phyloP scores from a whole-genome alignment of 2,113 vertebrate genomes.

The Myotis davidii region DNA sequence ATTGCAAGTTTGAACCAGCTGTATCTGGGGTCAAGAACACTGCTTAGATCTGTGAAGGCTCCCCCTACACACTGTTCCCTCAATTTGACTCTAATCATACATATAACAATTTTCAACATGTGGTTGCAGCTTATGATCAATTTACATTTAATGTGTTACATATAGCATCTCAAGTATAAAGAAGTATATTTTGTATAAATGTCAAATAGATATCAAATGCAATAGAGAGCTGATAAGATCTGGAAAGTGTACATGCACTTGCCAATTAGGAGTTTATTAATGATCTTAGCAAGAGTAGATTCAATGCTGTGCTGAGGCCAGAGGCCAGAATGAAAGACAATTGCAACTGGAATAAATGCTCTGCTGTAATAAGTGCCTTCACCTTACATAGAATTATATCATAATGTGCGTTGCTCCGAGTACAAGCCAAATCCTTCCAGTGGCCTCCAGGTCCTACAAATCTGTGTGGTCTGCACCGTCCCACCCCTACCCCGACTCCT shows the following conservation, averaged over 20 bases:
- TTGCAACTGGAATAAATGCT: not conserved
- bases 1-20: too few relatives aligned
- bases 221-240: not conserved
- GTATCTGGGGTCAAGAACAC: too few relatives aligned
- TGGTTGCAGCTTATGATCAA: too few relatives aligned
- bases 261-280: not conserved
- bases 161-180: not conserved
- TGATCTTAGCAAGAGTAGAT: not conserved
- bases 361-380: not conserved
- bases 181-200: not conserved
- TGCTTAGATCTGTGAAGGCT: too few relatives aligned
- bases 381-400: not conserved
- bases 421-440: not conserved
- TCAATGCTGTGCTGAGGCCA: not conserved
- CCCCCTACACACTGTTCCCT: too few relatives aligned
- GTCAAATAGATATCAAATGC: not conserved
- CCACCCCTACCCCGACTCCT: not conserved
- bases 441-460: not conserved
- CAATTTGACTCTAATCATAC: too few relatives aligned
- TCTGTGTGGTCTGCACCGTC: not conserved
- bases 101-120: too few relatives aligned
- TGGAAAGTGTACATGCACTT: not conserved
- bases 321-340: not conserved
- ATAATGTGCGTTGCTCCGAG: not conserved
- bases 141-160: too few relatives aligned